These are phyloP conservation scores for Hypena proboscidalis DNA, from an alignment of 2,888 invertebrate genomes.

Conservation along the genomic window DNA sequence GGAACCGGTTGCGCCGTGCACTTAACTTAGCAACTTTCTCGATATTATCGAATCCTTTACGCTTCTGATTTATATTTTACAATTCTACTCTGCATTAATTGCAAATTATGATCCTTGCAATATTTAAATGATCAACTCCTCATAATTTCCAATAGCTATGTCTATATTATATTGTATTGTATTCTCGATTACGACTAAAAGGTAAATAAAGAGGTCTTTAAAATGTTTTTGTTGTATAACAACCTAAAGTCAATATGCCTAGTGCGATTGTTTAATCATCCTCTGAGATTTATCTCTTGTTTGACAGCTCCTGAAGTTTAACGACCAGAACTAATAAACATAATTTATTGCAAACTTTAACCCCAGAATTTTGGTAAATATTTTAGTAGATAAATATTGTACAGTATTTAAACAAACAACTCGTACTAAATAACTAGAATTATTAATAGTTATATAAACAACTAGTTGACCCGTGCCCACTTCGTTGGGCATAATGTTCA, in stretches of 20 bases:
- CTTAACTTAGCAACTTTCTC: slow-evolving; percentile 72
- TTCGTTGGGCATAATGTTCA: no score
- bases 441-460: no score
- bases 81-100: neutral
- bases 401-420: no score
- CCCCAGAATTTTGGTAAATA: slow-evolving; percentile 12
- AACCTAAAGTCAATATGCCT: no score
- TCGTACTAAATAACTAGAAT: no score
- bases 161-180: no score
- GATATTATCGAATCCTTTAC: slow-evolving; percentile 53
- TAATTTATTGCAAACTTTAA: slow-evolving; percentile 30
- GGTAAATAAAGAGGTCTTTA: neutral
- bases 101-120: neutral
- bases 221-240: slow-evolving; percentile 16
- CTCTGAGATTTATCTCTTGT: slow-evolving; percentile 18
- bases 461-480: no score
- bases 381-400: slow-evolving; percentile 12
- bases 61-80: slow-evolving; percentile 30
- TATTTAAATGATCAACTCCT: neutral
- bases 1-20: slow-evolving; percentile 63
- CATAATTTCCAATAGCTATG: no score
- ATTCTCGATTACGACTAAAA: no score
- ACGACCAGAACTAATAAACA: slow-evolving; percentile 16
- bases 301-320: slow-evolving; percentile 20
- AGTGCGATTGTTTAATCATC: no score